Evolutionary conservation across 2,113 vertebrate genomes (phyloP), one percentile per base, ranked within the genome.

Genomic region (Protomyctophum bolini): DNA sequence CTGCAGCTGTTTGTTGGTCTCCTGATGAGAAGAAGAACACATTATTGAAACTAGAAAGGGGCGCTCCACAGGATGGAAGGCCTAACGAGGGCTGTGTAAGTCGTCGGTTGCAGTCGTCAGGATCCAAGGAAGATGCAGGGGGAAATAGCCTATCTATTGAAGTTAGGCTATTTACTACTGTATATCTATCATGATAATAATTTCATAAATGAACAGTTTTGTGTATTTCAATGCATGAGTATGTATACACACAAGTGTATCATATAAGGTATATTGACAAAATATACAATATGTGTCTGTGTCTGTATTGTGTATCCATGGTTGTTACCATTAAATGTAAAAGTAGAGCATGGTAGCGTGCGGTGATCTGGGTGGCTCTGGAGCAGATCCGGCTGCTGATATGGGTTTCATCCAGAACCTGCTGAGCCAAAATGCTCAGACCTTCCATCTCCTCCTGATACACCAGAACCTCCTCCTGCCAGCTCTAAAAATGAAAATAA

Each of bases 371-470:
- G 0, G 96, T 97, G 62, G 97, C 96, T 87, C 95, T 95, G 80
- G 83, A 93, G 76, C 96, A 94, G 87, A 95, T 92, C n/a, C 88
- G 83, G 84, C 94, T 95, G 84, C 91, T 94, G 57, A 94, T 92
- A 1, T 94, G 95, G 51, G 92, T 95, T 85, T 97, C 96, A 10
- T 98, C 96, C 64, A 98, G 85, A 70, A 99, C 92, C 87, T 98
- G 95, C 90, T 99, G 97, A 10, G 96, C 96, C 69, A 97, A 86
- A 0, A 94, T 55, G 1, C 95, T 95, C 12, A 98, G 94, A 46
- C 95, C 96, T 72, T 98, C 97, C 72, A 99, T 94, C 66, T 99
- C 96, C 21, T 96, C 94, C 83, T 96, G 96, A 80, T 95, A 95
- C 0, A 94, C 11, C 47, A 92, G 75, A 60, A 96, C 93, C 65